Conservation (phyloP, 2,888 invertebrate genomes). For the Dryobota labecula region DNA sequence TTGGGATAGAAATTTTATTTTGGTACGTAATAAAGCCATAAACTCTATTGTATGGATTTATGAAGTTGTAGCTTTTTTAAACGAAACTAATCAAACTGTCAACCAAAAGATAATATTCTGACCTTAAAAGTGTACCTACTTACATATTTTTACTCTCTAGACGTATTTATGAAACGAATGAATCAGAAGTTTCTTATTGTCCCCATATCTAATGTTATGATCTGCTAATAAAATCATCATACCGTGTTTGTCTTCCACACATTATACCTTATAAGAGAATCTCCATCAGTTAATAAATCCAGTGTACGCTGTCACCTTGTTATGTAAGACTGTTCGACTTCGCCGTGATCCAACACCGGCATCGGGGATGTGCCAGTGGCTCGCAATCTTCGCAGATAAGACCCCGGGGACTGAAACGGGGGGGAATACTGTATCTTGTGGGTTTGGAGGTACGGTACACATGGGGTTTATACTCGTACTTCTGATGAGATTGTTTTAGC, state of each 20-base stretch:
- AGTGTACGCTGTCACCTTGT: neutral
- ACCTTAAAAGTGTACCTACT: neutral
- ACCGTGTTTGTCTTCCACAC: neutral
- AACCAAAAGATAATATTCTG: neutral
- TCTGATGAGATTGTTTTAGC: neutral
- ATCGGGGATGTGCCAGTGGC: neutral
- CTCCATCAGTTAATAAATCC: neutral
- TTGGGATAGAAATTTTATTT: neutral
- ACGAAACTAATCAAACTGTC: neutral
- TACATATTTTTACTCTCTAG: neutral
- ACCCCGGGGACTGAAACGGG: neutral
- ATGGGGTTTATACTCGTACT: neutral
- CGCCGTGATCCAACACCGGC: slow-evolving; percentile 7
- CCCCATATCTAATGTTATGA: neutral
- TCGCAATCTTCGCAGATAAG: slow-evolving; percentile 8
- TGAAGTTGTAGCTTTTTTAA: neutral
- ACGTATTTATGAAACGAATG: too few relatives aligned
- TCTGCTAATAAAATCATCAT: neutral
- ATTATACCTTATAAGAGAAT: neutral
- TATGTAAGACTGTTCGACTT: neutral
- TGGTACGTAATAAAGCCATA: neutral
- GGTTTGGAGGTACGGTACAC: neutral
- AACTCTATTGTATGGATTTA: neutral
- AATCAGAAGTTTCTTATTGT: neutral
- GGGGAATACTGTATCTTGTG: neutral